These are phyloP conservation scores for Acanthisitta chloris DNA, from an alignment of 2,113 vertebrate species.

Conservation along the genomic window DNA sequence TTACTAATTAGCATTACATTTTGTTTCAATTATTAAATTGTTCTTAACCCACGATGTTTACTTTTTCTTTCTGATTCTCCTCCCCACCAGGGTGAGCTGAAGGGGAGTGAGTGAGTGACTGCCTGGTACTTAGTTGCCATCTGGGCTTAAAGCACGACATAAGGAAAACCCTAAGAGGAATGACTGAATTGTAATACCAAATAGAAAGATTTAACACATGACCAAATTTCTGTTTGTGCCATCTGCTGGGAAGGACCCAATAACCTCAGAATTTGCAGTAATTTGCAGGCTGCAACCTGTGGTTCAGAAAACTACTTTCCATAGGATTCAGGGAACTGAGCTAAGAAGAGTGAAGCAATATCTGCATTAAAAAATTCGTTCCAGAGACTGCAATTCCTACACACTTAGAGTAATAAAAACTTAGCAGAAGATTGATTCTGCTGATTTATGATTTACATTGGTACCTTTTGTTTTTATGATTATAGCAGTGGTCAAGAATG, in stretches of 20 bases:
- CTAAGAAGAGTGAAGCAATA: neutral
- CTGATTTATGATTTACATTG: neutral
- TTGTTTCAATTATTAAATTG: neutral
- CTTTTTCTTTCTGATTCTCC: neutral
- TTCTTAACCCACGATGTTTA: neutral
- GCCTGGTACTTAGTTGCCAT: neutral
- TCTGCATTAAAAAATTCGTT: neutral
- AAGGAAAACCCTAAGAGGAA: neutral
- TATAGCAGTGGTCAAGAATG: neutral
- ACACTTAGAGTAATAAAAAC: neutral
- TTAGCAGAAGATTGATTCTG: neutral
- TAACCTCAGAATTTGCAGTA: neutral
- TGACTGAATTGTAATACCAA: neutral
- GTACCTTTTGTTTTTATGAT: neutral
- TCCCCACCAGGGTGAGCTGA: rapidly evolving
- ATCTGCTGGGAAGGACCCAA: neutral
- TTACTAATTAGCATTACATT: neutral
- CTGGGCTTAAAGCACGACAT: neutral
- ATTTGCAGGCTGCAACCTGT: neutral
- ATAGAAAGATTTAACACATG: neutral
- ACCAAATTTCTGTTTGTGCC: neutral
- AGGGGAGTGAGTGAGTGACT: neutral
- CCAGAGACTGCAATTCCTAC: neutral
- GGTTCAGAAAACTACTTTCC: neutral
- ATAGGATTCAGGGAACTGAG: neutral